Base-by-base conservation (phyloP, 1,140 invertebrate species). In the Uloborus diversus region DNA sequence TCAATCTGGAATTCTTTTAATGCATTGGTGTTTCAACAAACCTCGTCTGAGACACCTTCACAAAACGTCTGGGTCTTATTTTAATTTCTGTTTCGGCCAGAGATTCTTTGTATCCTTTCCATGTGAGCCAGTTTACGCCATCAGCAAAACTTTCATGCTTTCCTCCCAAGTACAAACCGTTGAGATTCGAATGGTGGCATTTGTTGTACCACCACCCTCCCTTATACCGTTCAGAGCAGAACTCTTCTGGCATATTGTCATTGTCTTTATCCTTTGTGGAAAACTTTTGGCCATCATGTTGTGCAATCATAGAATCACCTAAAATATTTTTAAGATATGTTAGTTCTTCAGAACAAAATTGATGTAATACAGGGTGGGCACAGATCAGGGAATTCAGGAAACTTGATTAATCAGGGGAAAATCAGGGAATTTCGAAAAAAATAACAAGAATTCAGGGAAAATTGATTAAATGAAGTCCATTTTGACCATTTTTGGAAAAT, bases 181-280 rank as follows among this genome's bases (percentile, higher is more conserved):
- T 84, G 0, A 84, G 71, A 35, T 84, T 84, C 4, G 82, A 78
- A 7, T 35, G 9, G 51, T 84, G 82, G 61, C 84, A 84, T 4
- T 37, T 66, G 23, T 47, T 33, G 59, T 84, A 84, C 84, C 84
- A 84, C 84, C 83, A 84, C 1, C 76, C 84, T 23, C 83, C 84
- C 70, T 83, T 71, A 59, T 81, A 84, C 1, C 5, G n/a, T 13
- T 25, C 4, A 56, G 84, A 80, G 79, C 84, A 84, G 30, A 53
- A 66, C 25, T 23, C 3, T 20, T 53, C 49, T n/a, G 17, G 17
- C 14, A 51, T 27, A 7, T 20, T 62, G 23, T 81, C 81, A 27
- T 82, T 62, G 30, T 84, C 83, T 2, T 49, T 49, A 59, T 84
- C 81, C 14, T 71, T 65, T 17, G 84, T 83, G 11, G 42, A 69